Base-by-base conservation (phyloP, 2,797 vertebrate species). In the Podargus strigoides region DNA sequence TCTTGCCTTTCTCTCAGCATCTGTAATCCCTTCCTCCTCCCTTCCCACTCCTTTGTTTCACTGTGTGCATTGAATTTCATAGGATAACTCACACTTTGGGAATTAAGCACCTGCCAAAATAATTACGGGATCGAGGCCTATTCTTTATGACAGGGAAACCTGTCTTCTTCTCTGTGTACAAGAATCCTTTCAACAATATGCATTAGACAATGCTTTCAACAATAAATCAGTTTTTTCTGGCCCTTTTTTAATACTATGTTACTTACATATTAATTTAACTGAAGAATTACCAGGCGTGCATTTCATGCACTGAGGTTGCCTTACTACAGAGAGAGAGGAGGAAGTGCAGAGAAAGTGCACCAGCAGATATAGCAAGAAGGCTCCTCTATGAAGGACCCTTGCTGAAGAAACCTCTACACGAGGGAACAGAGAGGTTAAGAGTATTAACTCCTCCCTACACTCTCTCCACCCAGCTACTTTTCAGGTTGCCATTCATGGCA, bases 41-140 rank as follows among this genome's bases (percentile, higher is more conserved):
- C 90, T 94, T 89, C 88, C 87, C 87, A 76, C 85, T 93, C 90
- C 50, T 94, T 96, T 93, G 93, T 95, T 92, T 95, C 70, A 85
- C 44, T 90, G 34, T 88, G 62, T 92, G 87, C 85, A 81, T 88
- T 95, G 91, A 96, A 95, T 90, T 94, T 94, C 91, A 73, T 75
- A 93, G 92, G 85, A 90, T 81, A 97, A 86, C 79, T 93, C 89
- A 86, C 89, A 90, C 76, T 92, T 91, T 86, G 94, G 95, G 94
- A 97, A 91, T 95, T 95, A 96, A 94, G 87, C 85, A 97, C 87
- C 91, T 94, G 95, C 95, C 93, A 95, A 96, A 96, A 93, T 96
- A 94, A 96, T 96, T 94, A 94, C 3, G 10, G 78, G 92, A 96
- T 96, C 58, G 64, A 77, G 93, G 60, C 69, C 92, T 95, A 47